Evolutionary conservation across 2,888 invertebrate genomes (phyloP).

Genomic region (Ptychoptera albimana): DNA sequence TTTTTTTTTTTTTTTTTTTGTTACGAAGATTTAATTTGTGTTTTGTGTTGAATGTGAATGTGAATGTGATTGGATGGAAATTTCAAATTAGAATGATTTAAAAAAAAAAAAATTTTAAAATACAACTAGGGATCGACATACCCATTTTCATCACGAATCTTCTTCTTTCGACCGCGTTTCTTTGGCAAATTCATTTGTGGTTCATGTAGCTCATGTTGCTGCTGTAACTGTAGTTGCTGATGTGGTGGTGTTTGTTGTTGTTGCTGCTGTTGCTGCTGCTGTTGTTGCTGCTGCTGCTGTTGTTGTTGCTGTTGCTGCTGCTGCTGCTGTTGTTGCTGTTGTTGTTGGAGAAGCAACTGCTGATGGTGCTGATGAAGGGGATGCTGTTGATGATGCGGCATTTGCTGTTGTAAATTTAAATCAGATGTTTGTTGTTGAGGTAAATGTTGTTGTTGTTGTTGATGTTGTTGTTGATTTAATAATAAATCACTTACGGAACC

Average conservation of each 20-base stretch:
- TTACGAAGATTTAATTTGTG: conserved; percentile 4
- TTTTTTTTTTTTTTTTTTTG: too few relatives aligned
- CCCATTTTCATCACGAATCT: conserved; percentile 49
- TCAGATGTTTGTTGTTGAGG: too few relatives aligned
- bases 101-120: not conserved
- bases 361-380: conserved; percentile 1
- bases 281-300: not conserved
- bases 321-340: not conserved
- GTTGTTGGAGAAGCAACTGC: conserved; percentile 4
- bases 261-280: not conserved
- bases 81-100: not conserved
- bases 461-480: not conserved
- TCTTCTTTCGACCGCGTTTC: conserved; percentile 77
- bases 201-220: conserved; percentile 7
- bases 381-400: conserved; percentile 4
- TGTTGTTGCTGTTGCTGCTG: not conserved
- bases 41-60: not conserved
- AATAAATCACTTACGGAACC: not conserved
- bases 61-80: not conserved
- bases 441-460: not conserved
- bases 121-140: conserved; percentile 24
- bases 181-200: conserved; percentile 40
- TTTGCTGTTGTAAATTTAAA: not conserved
- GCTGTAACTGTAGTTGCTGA: conserved; percentile 13
- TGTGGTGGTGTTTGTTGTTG: not conserved